Evolutionary conservation across 1,140 invertebrate species (phyloP), one percentile per base, ranked within the genome.

Genomic region (Zaprionus ghesquierei): DNA sequence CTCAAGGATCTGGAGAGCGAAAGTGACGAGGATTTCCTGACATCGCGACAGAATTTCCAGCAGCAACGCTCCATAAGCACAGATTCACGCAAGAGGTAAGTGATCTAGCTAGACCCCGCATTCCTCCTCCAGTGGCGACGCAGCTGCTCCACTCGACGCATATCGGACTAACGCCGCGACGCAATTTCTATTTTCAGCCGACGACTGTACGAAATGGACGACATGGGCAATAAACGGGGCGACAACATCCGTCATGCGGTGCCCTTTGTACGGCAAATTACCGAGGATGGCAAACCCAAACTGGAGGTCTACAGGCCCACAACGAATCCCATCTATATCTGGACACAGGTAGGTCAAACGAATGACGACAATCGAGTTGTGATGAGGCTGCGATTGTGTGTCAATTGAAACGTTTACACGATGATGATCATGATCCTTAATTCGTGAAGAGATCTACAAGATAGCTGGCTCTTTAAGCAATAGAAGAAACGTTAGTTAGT

Each of bases 151-250:
- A 63, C 4, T 63, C 62, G 18, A 41, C 38, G 27, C 27, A 41
- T 9, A 20, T 12, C 10, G 12, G 22, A 25, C 55, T 58, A 58
- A 51, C n/a, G 61, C 44, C 77, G 41, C 61, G 62, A 68, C 46
- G 56, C 58, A 69, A 68, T 77, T 81, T 71, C 6, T 41, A 31
- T 65, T 22, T 74, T 33, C 13, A 92, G 91, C 53, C 82, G 87
- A n/a, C 84, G 91, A 50, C 75, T 90, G 41, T 92, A 94, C 92
- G 94, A 94, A 86, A 94, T 94, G 94, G 93, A 94, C 81, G 93
- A 93, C n/a, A 94, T 93, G 82, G 82, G 89, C 44, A 78, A 80
- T 15, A 94, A 92, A 63, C 93, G 94, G 61, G 93, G 93, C 38
- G 94, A 94, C 77, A 94, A 94, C 80, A 76, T 94, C 15, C 92